Conservation (phyloP, 2,888 invertebrate species). For the Deilephila elpenor region DNA sequence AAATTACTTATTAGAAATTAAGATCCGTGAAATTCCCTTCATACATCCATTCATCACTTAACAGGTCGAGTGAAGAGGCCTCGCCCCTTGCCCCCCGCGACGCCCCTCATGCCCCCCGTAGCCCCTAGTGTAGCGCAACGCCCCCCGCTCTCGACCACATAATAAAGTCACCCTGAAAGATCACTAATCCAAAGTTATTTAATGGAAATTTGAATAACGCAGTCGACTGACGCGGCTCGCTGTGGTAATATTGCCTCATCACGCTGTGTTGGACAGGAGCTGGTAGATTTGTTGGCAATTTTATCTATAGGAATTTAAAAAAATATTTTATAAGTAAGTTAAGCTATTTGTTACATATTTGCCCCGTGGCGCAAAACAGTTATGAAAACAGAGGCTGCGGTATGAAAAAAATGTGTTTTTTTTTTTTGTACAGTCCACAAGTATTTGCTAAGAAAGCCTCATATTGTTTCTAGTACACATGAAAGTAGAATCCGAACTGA, state of each 20-base stretch:
- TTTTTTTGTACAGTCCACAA: no score
- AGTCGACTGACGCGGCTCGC: conserved; percentile 48
- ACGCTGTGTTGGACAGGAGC: conserved; percentile 36
- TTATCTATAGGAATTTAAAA: background rate
- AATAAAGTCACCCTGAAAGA: conserved; percentile 50
- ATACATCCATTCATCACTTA: conserved; percentile 25
- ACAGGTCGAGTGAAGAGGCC: conserved; percentile 34
- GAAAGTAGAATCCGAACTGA: no score
- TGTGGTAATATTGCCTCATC: conserved; percentile 49
- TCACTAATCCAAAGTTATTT: conserved; percentile 54
- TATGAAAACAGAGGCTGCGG: no score
- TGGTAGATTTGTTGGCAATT: background rate
- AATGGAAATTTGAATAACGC: conserved; percentile 55
- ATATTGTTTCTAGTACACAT: no score
- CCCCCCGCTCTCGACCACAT: conserved; percentile 43
- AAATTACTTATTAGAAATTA: conserved; percentile 36
- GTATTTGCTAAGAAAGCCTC: no score
- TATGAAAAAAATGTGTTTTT: no score
- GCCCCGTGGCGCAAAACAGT: no score
- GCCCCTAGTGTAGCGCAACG: conserved; percentile 7
- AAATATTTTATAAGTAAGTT: no score
- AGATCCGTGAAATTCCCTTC: conserved; percentile 21
- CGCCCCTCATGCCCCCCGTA: conserved; percentile 14
- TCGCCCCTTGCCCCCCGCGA: background rate
- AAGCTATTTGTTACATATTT: no score